phyloP scores from a whole-genome alignment of 1,140 invertebrate species.

The Drosophila sechellia region DNA sequence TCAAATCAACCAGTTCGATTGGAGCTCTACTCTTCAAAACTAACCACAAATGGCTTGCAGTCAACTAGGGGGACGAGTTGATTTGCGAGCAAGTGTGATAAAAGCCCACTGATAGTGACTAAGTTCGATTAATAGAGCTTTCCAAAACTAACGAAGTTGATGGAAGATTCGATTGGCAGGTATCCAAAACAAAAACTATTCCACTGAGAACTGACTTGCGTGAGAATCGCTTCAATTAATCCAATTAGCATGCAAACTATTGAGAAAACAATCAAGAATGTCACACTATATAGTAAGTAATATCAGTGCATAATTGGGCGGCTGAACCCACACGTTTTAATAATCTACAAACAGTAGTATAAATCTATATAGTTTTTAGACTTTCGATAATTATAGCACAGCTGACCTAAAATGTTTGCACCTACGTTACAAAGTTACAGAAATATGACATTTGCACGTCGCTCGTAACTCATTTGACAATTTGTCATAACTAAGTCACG shows the following conservation, averaged over 20 bases:
- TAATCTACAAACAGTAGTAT: not conserved
- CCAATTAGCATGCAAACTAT: not conserved
- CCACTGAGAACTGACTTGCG: not conserved
- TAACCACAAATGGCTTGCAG: not conserved
- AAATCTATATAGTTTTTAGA: conserved; percentile 1
- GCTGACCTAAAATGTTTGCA: not conserved
- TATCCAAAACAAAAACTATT: not conserved
- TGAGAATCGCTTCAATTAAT: not conserved
- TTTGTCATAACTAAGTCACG: not conserved
- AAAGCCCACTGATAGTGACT: no score
- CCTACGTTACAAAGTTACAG: not conserved
- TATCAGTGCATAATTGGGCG: not conserved
- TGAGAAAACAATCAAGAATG: no score
- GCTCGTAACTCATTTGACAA: not conserved
- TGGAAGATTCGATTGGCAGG: no score
- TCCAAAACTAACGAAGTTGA: no score
- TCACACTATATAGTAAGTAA: no score
- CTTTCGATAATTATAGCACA: conserved; percentile 4
- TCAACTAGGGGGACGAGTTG: not conserved
- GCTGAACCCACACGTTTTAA: not conserved
- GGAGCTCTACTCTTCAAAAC: not conserved
- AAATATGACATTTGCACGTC: conserved; percentile 13
- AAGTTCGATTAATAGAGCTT: no score
- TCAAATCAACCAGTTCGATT: not conserved
- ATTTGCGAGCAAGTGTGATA: not conserved